Evolutionary conservation across 2,113 vertebrate genomes (phyloP), one percentile per base, ranked within the genome.

Genomic region (Ctenodactylus gundi): DNA sequence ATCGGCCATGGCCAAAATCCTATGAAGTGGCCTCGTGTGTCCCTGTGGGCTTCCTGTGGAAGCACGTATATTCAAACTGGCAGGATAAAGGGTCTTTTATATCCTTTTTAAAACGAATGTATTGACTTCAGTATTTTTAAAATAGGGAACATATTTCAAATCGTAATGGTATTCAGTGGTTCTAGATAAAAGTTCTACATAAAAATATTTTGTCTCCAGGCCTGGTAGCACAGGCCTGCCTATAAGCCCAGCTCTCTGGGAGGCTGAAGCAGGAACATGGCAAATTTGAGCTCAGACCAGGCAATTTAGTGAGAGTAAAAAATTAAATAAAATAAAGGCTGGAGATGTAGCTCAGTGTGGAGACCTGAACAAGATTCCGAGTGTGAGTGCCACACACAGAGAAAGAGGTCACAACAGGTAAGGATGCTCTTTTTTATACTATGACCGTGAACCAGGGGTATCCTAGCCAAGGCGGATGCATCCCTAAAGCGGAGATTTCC

Each of bases 101-200:
- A 75, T 81, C 57, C 64, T 95, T 93, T 94, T 84, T 44, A 80
- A n/a, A n/a, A 72, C 76, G 55, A 34, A 85, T 44, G 51, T n/a
- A 36, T 95, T 58, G 64, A 87, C 78, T 91, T 88, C 21, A 29
- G 62, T 68, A 25, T 73, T 90, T 44, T 94, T 93, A 88, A 39
- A n/a, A 46, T 58, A 84, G 82, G 41, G 57, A 91, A 70, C n/a
- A 11, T 75, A 88, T 78, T 95, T 95, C 83, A 83, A 93, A 85
- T 90, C 51, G 36, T 90, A 72, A 81, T 77, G 73, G 41, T 49
- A 51, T 55, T 68, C 53, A 15, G 6, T 73, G 80, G 39, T 58
- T 92, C 85, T 77, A 29, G 75, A 10, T 65, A 68, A 90, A 80
- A 62, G 27, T 68, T 93, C 51, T 53, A 7, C 67, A 9, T 51